phyloP scores from a whole-genome alignment of 2,888 invertebrate genomes.

The Teleogryllus oceanicus region DNA sequence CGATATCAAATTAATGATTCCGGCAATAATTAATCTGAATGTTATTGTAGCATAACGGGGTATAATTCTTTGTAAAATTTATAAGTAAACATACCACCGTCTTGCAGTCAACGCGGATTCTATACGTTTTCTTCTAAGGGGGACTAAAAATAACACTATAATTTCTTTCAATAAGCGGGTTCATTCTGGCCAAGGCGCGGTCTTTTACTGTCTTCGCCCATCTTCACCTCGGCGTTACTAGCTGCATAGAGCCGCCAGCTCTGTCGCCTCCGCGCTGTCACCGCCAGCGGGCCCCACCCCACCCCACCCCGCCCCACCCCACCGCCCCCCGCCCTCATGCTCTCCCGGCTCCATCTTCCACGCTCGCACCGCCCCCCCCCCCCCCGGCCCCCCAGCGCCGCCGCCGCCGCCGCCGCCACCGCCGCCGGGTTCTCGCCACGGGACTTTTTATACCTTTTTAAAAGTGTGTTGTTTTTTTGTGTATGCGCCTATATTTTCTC shows the following conservation, averaged over 20 bases:
- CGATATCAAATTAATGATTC: too few species aligned
- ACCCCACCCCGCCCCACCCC: background rate
- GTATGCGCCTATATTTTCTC: constrained; percentile 11
- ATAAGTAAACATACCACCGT: too few species aligned
- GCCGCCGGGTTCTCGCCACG: background rate
- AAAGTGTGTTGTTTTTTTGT: constrained; percentile 25
- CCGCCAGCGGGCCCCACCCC: background rate
- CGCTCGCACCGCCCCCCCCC: constrained; percentile 27
- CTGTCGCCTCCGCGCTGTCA: background rate
- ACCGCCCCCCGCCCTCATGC: constrained; percentile 25
- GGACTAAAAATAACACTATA: too few species aligned
- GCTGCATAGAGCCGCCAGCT: background rate
- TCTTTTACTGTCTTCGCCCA: background rate
- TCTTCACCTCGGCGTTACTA: background rate
- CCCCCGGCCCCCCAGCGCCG: constrained; percentile 25
- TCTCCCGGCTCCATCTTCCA: constrained; percentile 23
- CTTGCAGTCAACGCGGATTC: too few species aligned
- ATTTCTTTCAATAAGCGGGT: too few species aligned
- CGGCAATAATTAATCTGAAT: too few species aligned
- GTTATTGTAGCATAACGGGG: too few species aligned
- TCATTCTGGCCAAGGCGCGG: too few species aligned
- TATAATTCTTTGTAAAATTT: too few species aligned
- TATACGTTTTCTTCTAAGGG: too few species aligned
- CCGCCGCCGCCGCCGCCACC: background rate
- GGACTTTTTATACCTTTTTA: constrained; percentile 25